Evolutionary conservation across 2,797 vertebrate species (phyloP).

Genomic region (Hephaestus fuliginosus): DNA sequence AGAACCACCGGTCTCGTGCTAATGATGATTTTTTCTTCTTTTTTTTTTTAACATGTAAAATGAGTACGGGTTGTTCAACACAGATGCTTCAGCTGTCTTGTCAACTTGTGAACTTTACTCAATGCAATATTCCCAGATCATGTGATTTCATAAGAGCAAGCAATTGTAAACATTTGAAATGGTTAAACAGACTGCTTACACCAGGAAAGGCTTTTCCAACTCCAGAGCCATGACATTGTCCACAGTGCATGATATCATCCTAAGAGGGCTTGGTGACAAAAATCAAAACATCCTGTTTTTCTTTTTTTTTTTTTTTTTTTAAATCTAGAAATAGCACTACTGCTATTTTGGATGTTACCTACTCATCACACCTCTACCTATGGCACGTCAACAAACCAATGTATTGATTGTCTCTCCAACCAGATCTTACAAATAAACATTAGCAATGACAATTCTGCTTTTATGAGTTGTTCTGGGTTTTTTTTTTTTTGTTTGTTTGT

Average conservation of each 20-base stretch:
- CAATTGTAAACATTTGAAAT: constrained; percentile 83
- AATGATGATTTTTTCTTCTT: not conserved
- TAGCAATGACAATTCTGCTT: constrained; percentile 56
- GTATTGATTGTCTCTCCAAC: constrained; percentile 86
- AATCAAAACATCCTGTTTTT: constrained; percentile 42
- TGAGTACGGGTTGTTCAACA: constrained; percentile 37
- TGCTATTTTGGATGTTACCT: constrained; percentile 52
- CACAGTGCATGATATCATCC: constrained; percentile 69
- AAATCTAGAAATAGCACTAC: constrained; percentile 51
- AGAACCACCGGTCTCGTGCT: constrained; percentile 20
- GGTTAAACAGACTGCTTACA: constrained; percentile 74
- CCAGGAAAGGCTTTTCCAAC: constrained; percentile 49
- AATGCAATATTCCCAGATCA: constrained; percentile 76
- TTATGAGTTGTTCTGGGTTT: not conserved
- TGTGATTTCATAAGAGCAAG: constrained; percentile 75
- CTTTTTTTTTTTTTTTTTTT: constrained; percentile 2
- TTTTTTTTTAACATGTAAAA: constrained; percentile 11
- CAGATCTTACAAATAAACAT: constrained; percentile 78
- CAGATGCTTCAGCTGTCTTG: constrained; percentile 50
- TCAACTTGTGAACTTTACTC: constrained; percentile 80
- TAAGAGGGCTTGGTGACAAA: constrained; percentile 50
- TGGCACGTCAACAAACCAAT: constrained; percentile 79
- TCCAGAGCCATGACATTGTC: constrained; percentile 64
- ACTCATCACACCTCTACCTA: constrained; percentile 67
- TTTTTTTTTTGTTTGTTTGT: constrained; percentile 34